Conservation (phyloP, 2,113 vertebrate species). For the Varanus komodoensis region DNA sequence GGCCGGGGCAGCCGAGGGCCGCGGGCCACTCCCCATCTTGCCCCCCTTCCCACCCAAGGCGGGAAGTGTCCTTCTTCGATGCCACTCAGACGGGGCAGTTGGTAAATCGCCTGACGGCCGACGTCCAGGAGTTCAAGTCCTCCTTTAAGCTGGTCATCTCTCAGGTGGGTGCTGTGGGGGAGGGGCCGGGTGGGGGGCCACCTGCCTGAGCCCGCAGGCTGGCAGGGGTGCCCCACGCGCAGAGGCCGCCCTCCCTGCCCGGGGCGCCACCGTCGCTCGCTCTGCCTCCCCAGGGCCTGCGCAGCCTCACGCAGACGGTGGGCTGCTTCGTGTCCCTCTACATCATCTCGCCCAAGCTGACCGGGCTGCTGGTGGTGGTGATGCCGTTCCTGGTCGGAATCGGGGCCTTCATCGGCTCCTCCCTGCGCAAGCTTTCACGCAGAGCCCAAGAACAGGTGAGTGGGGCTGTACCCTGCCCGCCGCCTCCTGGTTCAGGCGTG, state of each 20-base stretch:
- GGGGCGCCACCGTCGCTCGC: background rate
- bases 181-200: no score
- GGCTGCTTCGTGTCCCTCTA: constrained; percentile 93
- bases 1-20: background rate
- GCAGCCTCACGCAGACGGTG: constrained; percentile 87
- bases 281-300: constrained; percentile 81
- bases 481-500: no score
- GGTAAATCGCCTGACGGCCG: constrained; percentile 89
- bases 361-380: constrained; percentile 83
- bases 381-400: constrained; percentile 86
- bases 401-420: constrained; percentile 86
- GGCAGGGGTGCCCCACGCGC: background rate
- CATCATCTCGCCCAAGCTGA: constrained; percentile 91
- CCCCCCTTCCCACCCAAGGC: constrained; percentile 71
- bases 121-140: constrained; percentile 97
- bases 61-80: constrained; percentile 94
- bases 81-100: constrained; percentile 91
- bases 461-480: rapidly evolving
- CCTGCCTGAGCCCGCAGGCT: background rate
- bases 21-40: background rate
- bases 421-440: constrained; percentile 89
- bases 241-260: no score
- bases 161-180: constrained; percentile 78
- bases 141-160: constrained; percentile 94
- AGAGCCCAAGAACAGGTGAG: constrained; percentile 92